Base-by-base conservation (phyloP, 2,113 vertebrate genomes). In the Rostratula benghalensis region DNA sequence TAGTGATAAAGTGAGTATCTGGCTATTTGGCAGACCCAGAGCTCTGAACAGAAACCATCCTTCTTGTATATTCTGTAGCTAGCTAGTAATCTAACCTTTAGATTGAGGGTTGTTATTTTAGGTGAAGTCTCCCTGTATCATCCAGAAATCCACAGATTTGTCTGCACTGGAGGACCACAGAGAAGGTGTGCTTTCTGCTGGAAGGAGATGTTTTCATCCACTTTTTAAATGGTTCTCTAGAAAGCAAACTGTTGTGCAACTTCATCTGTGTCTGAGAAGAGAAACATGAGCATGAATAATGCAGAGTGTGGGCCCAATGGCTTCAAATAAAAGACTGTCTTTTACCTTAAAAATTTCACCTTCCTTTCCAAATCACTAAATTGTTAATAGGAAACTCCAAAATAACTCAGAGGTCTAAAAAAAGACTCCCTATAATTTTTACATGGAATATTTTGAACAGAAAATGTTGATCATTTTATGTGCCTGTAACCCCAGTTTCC, bases 351-450 rank as follows among this genome's bases (percentile, higher is more conserved):
- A n/a, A n/a, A n/a, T n/a, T n/a, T n/a, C n/a, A n/a, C n/a, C n/a
- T n/a, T n/a, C n/a, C n/a, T n/a, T n/a, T 71, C 30, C 8, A 39
- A 16, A 30, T 33, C 1, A 20, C 20, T 60, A 56, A 78, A 39
- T 45, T 4, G 3, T 39, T 65, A 54, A 23, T 7, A 65, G 9
- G 17, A 45, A 48, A 83, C 8, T 50, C 28, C 50, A 75, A 60
- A 90, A 11, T 13, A 23, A 43, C 27, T n/a, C 5, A 31, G n/a
- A 81, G 10, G 6, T 17, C 8, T 65, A 31, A 75, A 53, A 92
- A 69, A 22, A 0, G 0, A 11, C 3, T 31, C 60, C 8, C 5
- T 2, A 13, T 39, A 28, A 57, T 28, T 92, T 51, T 67, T 3
- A 35, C 15, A 18, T 35, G 11, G 31, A 89, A 71, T 61, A 39